Evolutionary conservation across 1,140 invertebrate species (phyloP).

Genomic region (Solenopsis invicta): DNA sequence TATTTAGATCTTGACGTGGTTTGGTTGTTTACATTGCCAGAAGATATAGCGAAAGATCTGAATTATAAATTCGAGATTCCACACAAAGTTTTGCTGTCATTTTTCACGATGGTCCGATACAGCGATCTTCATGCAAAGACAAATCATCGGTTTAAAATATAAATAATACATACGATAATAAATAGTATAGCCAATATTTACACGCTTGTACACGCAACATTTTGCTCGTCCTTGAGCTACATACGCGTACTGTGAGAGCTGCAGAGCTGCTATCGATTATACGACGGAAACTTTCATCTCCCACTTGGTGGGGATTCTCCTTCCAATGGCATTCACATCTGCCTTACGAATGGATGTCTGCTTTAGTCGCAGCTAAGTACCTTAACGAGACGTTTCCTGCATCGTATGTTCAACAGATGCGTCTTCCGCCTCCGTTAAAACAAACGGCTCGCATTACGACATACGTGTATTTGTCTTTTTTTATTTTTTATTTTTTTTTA

Average conservation of each 20-base stretch:
- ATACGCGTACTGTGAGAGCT: constrained; percentile 67
- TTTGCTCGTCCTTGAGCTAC: constrained; percentile 81
- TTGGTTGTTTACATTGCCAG: constrained; percentile 23
- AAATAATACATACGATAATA: constrained; percentile 12
- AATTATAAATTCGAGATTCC: not conserved
- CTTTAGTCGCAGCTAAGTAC: constrained; percentile 38
- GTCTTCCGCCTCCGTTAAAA: constrained; percentile 23
- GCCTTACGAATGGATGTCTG: constrained; percentile 53
- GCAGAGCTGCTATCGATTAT: constrained; percentile 77
- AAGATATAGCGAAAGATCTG: not conserved
- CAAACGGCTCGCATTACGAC: constrained; percentile 4
- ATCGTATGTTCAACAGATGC: constrained; percentile 76
- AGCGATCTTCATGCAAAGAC: not conserved
- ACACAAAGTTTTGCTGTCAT: not conserved
- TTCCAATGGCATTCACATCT: constrained; percentile 72
- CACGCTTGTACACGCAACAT: constrained; percentile 6
- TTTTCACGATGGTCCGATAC: not conserved
- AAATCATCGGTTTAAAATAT: not conserved
- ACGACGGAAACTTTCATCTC: constrained; percentile 75
- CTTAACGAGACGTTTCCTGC: constrained; percentile 84
- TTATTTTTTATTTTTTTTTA: too few species aligned
- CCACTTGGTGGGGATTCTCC: constrained; percentile 74
- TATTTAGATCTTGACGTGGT: constrained; percentile 22
- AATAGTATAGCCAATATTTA: constrained; percentile 12
- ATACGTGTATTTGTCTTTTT: too few species aligned